These are phyloP conservation scores for Nymphalis io DNA, from an alignment of 1,140 invertebrate species.

Conservation along the genomic window DNA sequence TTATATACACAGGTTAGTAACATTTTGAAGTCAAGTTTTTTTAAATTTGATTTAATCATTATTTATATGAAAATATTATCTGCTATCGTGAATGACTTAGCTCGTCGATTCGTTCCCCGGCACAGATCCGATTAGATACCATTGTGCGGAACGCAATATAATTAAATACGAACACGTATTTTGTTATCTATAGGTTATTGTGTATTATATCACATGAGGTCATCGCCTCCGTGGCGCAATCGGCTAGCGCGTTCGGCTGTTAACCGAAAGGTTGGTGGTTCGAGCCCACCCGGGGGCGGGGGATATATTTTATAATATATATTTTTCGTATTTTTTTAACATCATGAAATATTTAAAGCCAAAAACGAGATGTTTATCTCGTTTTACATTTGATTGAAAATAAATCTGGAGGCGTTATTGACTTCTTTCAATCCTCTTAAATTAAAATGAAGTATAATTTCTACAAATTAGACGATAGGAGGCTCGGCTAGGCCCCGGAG, in stretches of 20 bases:
- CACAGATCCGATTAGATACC: not conserved
- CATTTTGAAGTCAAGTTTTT: too few species aligned
- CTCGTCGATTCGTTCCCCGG: too few species aligned
- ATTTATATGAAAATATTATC: too few species aligned
- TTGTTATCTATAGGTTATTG: not conserved
- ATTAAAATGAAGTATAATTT: slow-evolving; percentile 1
- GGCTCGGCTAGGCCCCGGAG: not conserved
- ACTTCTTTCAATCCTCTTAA: not conserved
- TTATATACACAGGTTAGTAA: too few species aligned
- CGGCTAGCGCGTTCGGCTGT: slow-evolving; percentile 9
- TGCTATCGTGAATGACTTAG: too few species aligned
- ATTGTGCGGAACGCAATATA: not conserved
- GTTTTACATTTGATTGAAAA: too few species aligned
- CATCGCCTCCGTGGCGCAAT: slow-evolving; percentile 37
- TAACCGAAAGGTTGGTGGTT: slow-evolving; percentile 41
- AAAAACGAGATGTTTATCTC: too few species aligned
- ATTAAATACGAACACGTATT: not conserved
- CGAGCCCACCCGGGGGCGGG: slow-evolving; percentile 37
- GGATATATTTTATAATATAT: not conserved
- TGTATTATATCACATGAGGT: not conserved
- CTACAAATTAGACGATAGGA: not conserved
- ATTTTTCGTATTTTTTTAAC: not conserved
- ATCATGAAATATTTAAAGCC: not conserved
- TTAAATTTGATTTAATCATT: too few species aligned
- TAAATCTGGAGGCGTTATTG: too few species aligned